Conservation (phyloP, 2,113 vertebrate species). For the Rutilus rutilus region DNA sequence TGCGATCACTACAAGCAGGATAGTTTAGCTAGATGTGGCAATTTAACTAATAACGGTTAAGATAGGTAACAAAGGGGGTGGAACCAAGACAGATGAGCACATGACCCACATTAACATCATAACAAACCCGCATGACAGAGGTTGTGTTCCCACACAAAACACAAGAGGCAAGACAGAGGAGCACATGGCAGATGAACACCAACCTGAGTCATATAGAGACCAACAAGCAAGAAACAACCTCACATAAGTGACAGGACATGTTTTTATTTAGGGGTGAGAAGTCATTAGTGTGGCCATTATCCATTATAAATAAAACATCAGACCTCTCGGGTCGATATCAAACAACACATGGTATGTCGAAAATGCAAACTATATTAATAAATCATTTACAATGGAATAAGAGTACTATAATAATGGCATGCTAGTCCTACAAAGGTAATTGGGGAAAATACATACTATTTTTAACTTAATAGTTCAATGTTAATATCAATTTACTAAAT, state of each 20-base stretch:
- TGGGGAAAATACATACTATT: not conserved
- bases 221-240: not conserved
- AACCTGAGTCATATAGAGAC: not conserved
- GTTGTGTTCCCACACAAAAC: no score
- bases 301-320: conserved; percentile 3
- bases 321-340: not conserved
- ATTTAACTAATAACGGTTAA: no score
- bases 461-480: not conserved
- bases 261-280: not conserved
- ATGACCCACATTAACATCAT: no score
- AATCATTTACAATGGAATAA: not conserved
- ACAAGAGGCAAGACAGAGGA: no score
- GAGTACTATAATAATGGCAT: not conserved
- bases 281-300: not conserved
- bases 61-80: no score
- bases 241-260: not conserved
- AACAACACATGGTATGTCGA: not conserved
- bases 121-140: no score
- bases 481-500: not conserved
- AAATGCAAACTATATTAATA: not conserved
- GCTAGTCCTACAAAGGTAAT: not conserved
- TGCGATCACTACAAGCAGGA: no score
- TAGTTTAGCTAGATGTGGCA: no score
- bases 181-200: no score
- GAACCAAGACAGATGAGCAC: no score